Conservation (phyloP, 2,888 invertebrate species). For the Oscheius sp. region DNA sequence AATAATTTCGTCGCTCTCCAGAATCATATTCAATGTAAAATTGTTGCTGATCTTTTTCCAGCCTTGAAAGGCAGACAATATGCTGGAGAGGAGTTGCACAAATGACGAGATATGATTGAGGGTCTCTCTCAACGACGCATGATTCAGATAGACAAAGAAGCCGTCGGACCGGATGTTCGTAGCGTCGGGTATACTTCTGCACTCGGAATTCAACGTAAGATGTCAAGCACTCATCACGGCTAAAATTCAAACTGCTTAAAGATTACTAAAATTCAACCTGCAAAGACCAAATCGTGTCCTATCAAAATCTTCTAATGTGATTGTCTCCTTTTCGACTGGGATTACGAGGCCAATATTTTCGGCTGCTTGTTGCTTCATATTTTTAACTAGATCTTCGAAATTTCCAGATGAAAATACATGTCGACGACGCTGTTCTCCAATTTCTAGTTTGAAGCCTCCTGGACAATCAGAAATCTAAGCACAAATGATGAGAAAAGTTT, state of each 20-base stretch:
- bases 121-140: slow-evolving; percentile 93
- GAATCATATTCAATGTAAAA: slow-evolving; percentile 93
- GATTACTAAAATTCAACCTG: too few relatives aligned
- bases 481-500: slow-evolving; percentile 2
- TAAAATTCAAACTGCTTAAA: too few relatives aligned
- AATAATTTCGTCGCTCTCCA: slow-evolving; percentile 86
- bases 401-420: slow-evolving; percentile 80
- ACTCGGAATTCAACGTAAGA: slow-evolving; percentile 95
- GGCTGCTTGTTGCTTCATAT: slow-evolving; percentile 84
- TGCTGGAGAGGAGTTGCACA: slow-evolving; percentile 78
- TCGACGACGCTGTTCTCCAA: slow-evolving; percentile 88
- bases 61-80: slow-evolving; percentile 88
- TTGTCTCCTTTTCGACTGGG: slow-evolving; percentile 83
- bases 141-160: slow-evolving; percentile 90
- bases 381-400: slow-evolving; percentile 85
- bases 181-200: slow-evolving; percentile 86
- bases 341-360: slow-evolving; percentile 84
- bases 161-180: slow-evolving; percentile 80
- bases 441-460: slow-evolving; percentile 90
- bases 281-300: slow-evolving; percentile 89
- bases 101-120: slow-evolving; percentile 91
- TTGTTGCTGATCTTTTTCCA: slow-evolving; percentile 88
- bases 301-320: slow-evolving; percentile 86
- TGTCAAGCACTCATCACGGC: slow-evolving; percentile 92
- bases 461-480: slow-evolving; percentile 83